Base-by-base conservation (phyloP, 1,140 invertebrate species). In the Tetramorium parvispinum region DNA sequence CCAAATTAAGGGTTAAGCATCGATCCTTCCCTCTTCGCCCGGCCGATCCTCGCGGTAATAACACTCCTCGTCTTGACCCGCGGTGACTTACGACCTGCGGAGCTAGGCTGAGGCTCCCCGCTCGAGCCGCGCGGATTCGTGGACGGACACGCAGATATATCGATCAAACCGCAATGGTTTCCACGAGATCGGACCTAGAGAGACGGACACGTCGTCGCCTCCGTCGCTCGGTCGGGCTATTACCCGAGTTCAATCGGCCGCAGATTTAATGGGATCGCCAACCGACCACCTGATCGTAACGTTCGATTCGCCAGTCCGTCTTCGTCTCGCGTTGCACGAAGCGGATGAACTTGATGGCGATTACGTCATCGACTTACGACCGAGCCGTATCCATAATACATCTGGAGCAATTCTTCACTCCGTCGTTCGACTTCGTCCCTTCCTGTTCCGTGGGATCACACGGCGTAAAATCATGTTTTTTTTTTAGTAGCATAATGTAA, bases 221-320 rank as follows among this genome's bases (percentile, higher is more conserved):
- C 63, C 87, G 88, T 87, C 61, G 61, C 18, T 32, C 46, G 21
- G 16, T 37, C 55, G 65, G 51, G 37, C 82, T 73, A 86, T 91
- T 90, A 86, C 46, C 57, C 86, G 51, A 49, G 49, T 76, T 61
- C 73, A 87, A 66, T 71, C 79, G 68, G 16, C 51, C 68, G 65
- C n/a, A 40, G 53, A 77, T 85, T 88, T 89, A 92, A 92, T 92
- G 68, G 88, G 90, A 92, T 92, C 89, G 88, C 68, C 37, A 83
- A 82, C 70, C 57, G 27, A 13, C 40, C 66, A 63, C 21, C 65
- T 55, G 89, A 85, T 82, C 86, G 81, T 66, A 76, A 68, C 82
- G 66, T 57, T 85, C 85, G 87, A 90, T 88, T 86, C 59, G 37
- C 61, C 66, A 65, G 32, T 85, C 85, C 73, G 85, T 81, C 91